Evolutionary conservation across 2,113 vertebrate species (phyloP).

Genomic region (Archocentrus centrarchus): DNA sequence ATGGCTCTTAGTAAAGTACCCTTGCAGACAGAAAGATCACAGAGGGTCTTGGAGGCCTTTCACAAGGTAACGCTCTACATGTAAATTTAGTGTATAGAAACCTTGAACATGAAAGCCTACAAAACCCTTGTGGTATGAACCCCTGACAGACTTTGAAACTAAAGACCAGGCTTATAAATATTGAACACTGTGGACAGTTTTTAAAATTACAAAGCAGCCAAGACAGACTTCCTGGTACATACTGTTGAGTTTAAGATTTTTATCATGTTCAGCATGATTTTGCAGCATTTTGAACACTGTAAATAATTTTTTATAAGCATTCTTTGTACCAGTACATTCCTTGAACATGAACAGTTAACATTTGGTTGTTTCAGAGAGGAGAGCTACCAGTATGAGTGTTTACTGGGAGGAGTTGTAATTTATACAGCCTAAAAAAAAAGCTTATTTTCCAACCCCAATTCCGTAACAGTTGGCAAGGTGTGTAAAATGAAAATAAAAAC

Average conservation of each 20-base stretch:
- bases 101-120: background rate
- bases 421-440: background rate
- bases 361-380: too few relatives aligned
- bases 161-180: background rate
- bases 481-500: background rate
- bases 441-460: background rate
- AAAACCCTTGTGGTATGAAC: background rate
- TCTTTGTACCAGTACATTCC: background rate
- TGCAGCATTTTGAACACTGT: background rate
- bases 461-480: background rate
- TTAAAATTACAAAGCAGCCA: background rate
- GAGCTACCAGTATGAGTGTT: background rate
- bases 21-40: background rate
- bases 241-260: too few relatives aligned
- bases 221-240: background rate
- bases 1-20: constrained; percentile 4
- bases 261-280: background rate
- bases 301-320: background rate
- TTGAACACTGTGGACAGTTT: background rate
- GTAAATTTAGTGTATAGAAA: background rate
- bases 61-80: background rate
- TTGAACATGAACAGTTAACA: background rate
- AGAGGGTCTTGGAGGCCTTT: background rate
- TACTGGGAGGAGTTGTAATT: background rate
- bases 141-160: background rate